A percentile compares a stretch with the other conserved stretches of the same genome.
phyloP scores from a whole-genome alignment of 2,888 invertebrate species.

The Thera obeliscata region DNA sequence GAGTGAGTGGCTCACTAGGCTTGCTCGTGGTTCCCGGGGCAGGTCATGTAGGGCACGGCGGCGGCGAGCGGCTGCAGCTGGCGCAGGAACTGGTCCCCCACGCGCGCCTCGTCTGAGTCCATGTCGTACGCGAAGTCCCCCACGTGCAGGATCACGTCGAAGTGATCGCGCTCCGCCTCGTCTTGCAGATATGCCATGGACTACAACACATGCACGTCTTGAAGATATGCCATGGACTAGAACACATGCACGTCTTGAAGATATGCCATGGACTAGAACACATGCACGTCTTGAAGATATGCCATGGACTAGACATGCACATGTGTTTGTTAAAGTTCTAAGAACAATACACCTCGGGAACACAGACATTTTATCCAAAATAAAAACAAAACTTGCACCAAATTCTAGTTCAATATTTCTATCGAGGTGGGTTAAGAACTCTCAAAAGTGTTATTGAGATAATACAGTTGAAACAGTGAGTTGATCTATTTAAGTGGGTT shows the following conservation, averaged over 20 bases:
- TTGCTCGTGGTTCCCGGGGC: slow-evolving; percentile 96
- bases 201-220: slow-evolving; percentile 77
- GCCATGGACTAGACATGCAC: slow-evolving; percentile 86
- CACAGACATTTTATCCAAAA: too few species aligned
- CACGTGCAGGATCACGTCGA: slow-evolving; percentile 95
- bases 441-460: neutral
- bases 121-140: slow-evolving; percentile 98
- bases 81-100: slow-evolving; percentile 97
- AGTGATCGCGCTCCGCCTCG: slow-evolving; percentile 91
- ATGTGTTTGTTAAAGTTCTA: too few species aligned
- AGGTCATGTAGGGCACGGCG: slow-evolving; percentile 95
- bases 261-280: slow-evolving; percentile 87
- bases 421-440: neutral
- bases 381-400: too few species aligned
- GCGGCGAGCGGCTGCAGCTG: slow-evolving; percentile 96
- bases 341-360: too few species aligned
- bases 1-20: slow-evolving; percentile 87
- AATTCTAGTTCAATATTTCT: neutral
- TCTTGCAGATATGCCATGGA: slow-evolving; percentile 93
- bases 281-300: slow-evolving; percentile 90
- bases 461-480: neutral
- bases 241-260: slow-evolving; percentile 88
- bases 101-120: slow-evolving; percentile 90
- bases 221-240: slow-evolving; percentile 91
- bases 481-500: neutral